Conservation (phyloP, 2,113 vertebrate species). For the Canis aureus region DNA sequence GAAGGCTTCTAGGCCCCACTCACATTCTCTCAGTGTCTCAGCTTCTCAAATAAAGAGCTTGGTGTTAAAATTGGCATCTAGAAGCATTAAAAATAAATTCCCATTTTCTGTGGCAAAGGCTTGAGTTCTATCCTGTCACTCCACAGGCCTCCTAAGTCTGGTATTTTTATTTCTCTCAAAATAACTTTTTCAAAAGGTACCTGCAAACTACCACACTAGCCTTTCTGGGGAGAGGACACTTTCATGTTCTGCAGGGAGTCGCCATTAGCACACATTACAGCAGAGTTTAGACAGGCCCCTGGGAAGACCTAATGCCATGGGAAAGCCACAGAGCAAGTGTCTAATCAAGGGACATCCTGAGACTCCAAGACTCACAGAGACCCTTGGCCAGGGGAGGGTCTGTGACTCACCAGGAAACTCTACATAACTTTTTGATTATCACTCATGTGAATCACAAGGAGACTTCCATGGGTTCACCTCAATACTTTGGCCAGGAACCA, state of each 20-base stretch:
- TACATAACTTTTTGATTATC: not conserved
- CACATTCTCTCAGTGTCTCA: not conserved
- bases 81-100: slow-evolving; percentile 31
- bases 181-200: slow-evolving; percentile 64
- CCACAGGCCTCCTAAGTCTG: not conserved
- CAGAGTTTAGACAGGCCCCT: not conserved
- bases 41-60: not conserved
- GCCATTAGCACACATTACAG: not conserved
- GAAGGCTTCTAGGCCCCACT: not conserved
- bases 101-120: not conserved
- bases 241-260: not conserved
- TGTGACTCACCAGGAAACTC: not conserved
- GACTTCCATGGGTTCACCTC: not conserved
- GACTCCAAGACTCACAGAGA: not conserved
- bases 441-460: not conserved
- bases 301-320: not conserved
- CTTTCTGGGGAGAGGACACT: not conserved
- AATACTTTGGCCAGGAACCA: slow-evolving; percentile 4
- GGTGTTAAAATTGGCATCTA: not conserved
- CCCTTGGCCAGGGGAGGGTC: not conserved
- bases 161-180: slow-evolving; percentile 57
- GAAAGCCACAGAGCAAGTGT: not conserved
- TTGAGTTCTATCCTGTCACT: not conserved
- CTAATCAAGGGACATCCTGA: not conserved
- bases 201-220: not conserved